Percentiles rank a stretch among this genome's conserved stretches.
These are phyloP conservation scores for Palythoa caribaeorum DNA, from an alignment of 92 coral and sea anemone species.

Conservation along the genomic window DNA sequence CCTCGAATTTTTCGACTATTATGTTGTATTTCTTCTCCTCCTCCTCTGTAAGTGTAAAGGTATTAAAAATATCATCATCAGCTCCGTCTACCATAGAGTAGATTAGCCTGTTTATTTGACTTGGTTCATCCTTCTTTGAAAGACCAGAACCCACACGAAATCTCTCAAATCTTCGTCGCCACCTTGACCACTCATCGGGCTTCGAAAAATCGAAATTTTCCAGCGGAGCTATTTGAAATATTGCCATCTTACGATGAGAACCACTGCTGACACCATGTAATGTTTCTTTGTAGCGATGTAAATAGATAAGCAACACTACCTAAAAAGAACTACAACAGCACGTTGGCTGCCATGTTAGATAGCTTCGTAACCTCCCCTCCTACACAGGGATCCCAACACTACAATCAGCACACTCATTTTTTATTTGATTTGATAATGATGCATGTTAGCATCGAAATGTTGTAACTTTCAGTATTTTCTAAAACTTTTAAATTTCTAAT, in stretches of 20 bases:
- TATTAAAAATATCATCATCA: slow-evolving; percentile 62
- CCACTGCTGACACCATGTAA: slow-evolving; percentile 14
- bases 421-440: too few relatives aligned
- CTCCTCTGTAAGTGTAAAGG: slow-evolving; percentile 58
- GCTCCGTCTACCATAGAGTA: slow-evolving; percentile 59
- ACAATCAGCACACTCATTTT: not conserved
- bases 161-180: slow-evolving; percentile 33
- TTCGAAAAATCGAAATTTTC: slow-evolving; percentile 2
- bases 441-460: too few relatives aligned
- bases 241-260: not conserved
- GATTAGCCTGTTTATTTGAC: slow-evolving; percentile 40
- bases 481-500: too few relatives aligned
- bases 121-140: slow-evolving; percentile 15
- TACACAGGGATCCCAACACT: slow-evolving; percentile 5
- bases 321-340: not conserved
- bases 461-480: too few relatives aligned
- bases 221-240: not conserved
- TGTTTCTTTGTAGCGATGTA: slow-evolving; percentile 5
- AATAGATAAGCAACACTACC: not conserved
- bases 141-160: slow-evolving; percentile 39
- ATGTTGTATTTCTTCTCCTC: slow-evolving; percentile 42
- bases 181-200: slow-evolving; percentile 35
- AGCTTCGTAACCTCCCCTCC: not conserved
- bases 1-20: slow-evolving; percentile 41
- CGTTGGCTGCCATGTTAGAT: not conserved